Base-by-base conservation (phyloP, 2,888 invertebrate species). In the Limnephilus marmoratus region DNA sequence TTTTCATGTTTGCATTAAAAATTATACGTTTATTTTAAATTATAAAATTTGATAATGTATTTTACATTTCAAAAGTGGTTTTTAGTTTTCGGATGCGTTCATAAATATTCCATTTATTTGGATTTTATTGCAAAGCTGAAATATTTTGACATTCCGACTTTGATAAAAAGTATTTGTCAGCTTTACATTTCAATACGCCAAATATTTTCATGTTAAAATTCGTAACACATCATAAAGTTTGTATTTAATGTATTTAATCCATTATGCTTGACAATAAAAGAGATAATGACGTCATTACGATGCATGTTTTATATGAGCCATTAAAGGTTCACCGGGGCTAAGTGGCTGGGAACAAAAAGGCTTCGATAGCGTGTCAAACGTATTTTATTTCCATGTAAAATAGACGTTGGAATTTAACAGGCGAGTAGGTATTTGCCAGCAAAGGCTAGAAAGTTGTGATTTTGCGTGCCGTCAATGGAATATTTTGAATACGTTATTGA, bases 371-470 rank as follows among this genome's bases (percentile, higher is more conserved):
- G 24, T 87, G 86, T 87, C 49, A 49, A 41, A 49, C 15, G 49
- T 87, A 87, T 87, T 86, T 87, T 87, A 45, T 45, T 31, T 87
- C 86, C 86, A 87, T 87, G 9, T 68, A n/a, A 68, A 68, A 68
- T 68, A 68, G n/a, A 68, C 4, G 68, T 24, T n/a, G 68, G 68
- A 68, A 68, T 68, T 68, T 24, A 68, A 68, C 7, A 68, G n/a
- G 68, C 68, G 24, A 9, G 24, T 68, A 68, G 24, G 7, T 68
- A 68, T 68, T 68, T 68, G n/a, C 24, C n/a, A 9, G 68, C n/a
- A 68, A 68, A 68, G 24, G 24, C 53, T 24, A 24, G 68, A 68
- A 68, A 68, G 24, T 68, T 68, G 68, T 68, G 68, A 68, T 68
- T 68, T 68, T 68, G 68, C 68, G 53, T 68, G 53, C 5, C 53